These are phyloP conservation scores for Fopius arisanus DNA, from an alignment of 1,140 invertebrate species.

Conservation along the genomic window DNA sequence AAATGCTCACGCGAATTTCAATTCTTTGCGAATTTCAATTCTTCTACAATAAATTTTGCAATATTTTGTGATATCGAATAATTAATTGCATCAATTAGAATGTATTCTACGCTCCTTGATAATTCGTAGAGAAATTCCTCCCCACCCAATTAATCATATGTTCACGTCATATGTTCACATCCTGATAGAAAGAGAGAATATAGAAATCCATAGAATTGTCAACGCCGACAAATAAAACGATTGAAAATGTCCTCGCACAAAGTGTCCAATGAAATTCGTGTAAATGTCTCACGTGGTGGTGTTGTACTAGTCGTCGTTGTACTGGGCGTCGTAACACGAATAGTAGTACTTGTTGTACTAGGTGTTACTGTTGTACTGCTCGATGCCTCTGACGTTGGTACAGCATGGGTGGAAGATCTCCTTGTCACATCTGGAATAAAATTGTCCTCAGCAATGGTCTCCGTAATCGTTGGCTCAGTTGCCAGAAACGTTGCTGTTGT, in stretches of 20 bases:
- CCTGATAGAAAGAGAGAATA: too few relatives aligned
- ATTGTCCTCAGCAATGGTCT: conserved; percentile 53
- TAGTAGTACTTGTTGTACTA: conserved; percentile 38
- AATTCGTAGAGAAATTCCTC: too few relatives aligned
- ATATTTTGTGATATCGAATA: too few relatives aligned
- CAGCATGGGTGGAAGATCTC: conserved; percentile 51
- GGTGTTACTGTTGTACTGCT: conserved; percentile 61
- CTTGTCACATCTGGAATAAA: conserved; percentile 58
- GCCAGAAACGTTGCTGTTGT: conserved; percentile 55
- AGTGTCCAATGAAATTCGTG: background rate
- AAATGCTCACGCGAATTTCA: too few relatives aligned
- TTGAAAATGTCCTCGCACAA: background rate
- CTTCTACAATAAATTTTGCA: too few relatives aligned
- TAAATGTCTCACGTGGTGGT: conserved; percentile 71
- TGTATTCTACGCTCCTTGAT: too few relatives aligned
- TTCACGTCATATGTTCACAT: too few relatives aligned
- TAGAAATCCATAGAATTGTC: too few relatives aligned
- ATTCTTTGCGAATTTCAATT: too few relatives aligned
- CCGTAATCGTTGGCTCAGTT: conserved; percentile 41
- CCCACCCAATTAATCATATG: too few relatives aligned
- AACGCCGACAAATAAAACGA: background rate
- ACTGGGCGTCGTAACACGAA: conserved; percentile 59
- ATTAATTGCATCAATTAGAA: too few relatives aligned
- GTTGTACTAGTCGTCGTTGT: conserved; percentile 73
- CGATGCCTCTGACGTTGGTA: conserved; percentile 30